phyloP scores from a whole-genome alignment of 2,888 invertebrate genomes.

The Andricus quercusramuli region DNA sequence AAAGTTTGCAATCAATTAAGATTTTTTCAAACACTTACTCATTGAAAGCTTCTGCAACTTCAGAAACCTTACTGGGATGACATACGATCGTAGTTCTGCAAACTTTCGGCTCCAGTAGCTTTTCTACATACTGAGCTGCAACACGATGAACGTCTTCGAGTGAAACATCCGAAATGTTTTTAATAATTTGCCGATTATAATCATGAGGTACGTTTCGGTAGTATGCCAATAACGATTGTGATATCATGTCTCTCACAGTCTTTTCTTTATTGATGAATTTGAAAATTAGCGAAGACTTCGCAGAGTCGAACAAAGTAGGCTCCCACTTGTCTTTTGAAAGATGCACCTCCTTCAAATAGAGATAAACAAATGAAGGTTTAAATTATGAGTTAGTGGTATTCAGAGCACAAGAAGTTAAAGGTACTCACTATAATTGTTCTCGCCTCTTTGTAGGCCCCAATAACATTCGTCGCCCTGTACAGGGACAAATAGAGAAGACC shows the following conservation, averaged over 20 bases:
- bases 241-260: slow-evolving; percentile 87
- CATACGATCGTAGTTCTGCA: slow-evolving; percentile 87
- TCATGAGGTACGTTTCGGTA: slow-evolving; percentile 84
- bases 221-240: slow-evolving; percentile 86
- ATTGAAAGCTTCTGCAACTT: slow-evolving; percentile 84
- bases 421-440: slow-evolving; percentile 85
- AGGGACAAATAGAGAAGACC: slow-evolving; percentile 87
- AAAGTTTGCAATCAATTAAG: neutral
- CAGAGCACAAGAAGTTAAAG: neutral
- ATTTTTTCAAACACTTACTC: slow-evolving; percentile 79
- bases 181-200: slow-evolving; percentile 86
- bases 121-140: slow-evolving; percentile 85
- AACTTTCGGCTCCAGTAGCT: slow-evolving; percentile 83
- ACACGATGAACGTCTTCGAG: slow-evolving; percentile 83
- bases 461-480: slow-evolving; percentile 88
- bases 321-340: slow-evolving; percentile 85
- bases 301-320: slow-evolving; percentile 87
- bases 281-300: slow-evolving; percentile 91
- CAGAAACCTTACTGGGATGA: slow-evolving; percentile 87
- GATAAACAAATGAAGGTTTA: too few species aligned
- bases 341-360: slow-evolving; percentile 81
- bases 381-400: too few species aligned
- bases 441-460: slow-evolving; percentile 89
- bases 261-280: slow-evolving; percentile 91
- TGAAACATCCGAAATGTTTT: slow-evolving; percentile 84